Evolutionary conservation across 2,797 vertebrate genomes (phyloP).

Genomic region (Gymnodraco acuticeps): DNA sequence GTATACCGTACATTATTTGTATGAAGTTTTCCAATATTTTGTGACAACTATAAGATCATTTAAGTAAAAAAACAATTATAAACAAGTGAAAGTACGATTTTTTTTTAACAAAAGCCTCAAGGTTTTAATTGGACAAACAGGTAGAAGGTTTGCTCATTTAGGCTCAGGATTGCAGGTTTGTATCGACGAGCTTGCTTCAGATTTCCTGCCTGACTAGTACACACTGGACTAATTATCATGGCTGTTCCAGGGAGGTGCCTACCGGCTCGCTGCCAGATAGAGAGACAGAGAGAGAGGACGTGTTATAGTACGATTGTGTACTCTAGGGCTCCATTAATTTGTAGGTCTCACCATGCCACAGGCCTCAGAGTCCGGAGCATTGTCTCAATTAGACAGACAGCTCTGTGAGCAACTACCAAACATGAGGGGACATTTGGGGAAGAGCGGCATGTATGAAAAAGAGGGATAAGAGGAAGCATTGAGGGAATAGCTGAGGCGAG

Average conservation of each 20-base stretch:
- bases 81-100: background rate
- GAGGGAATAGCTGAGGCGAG: constrained; percentile 6
- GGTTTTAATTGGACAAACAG: constrained; percentile 14
- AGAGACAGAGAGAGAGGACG: background rate
- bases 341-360: constrained; percentile 33
- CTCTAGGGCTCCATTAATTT: constrained; percentile 23
- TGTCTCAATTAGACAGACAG: constrained; percentile 39
- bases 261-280: constrained; percentile 33
- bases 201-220: constrained; percentile 49
- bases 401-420: constrained; percentile 39
- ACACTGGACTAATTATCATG: constrained; percentile 53
- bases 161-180: constrained; percentile 25
- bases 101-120: background rate
- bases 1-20: background rate
- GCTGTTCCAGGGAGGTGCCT: constrained; percentile 34
- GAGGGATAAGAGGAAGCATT: constrained; percentile 5
- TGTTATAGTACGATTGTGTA: constrained; percentile 15
- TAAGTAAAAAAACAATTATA: background rate
- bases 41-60: background rate
- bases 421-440: constrained; percentile 4
- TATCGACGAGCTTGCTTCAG: constrained; percentile 39
- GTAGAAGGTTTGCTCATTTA: background rate
- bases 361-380: constrained; percentile 38
- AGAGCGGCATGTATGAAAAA: constrained; percentile 12
- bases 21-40: background rate